Conservation (phyloP, 2,888 invertebrate genomes). For the Caenorhabditis angaria region DNA sequence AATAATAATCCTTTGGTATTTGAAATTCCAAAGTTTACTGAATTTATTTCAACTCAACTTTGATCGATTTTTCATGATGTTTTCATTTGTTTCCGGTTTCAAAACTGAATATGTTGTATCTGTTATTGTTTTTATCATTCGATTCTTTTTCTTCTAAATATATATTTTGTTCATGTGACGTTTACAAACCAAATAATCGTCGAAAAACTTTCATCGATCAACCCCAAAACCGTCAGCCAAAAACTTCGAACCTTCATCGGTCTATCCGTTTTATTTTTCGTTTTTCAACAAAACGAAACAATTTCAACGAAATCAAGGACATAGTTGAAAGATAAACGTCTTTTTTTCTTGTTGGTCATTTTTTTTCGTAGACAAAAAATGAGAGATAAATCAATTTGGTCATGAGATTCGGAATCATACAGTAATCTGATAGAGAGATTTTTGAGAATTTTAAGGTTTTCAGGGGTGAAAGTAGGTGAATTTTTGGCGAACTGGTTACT, state of each 20-base stretch:
- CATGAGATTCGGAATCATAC: not conserved
- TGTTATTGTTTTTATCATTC: not conserved
- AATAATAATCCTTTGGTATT: no score
- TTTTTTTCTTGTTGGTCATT: not conserved
- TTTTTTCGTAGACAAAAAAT: not conserved
- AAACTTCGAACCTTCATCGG: not conserved
- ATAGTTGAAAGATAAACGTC: not conserved
- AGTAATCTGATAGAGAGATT: not conserved
- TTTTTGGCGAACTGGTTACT: no score
- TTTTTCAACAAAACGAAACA: not conserved
- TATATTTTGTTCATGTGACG: conserved; percentile 4
- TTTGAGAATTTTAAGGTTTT: no score
- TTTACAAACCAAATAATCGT: not conserved
- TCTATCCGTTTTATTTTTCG: not conserved
- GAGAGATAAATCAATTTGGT: not conserved
- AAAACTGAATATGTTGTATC: not conserved
- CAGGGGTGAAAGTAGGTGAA: no score
- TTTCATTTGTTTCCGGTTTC: not conserved
- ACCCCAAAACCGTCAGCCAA: not conserved
- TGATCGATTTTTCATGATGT: not conserved
- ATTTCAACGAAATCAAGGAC: conserved; percentile 4
- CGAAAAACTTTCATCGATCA: not conserved
- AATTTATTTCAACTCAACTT: no score
- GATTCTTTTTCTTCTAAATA: no score
- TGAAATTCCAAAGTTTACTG: no score